A percentile compares a stretch with the other conserved stretches of the same genome.
Conservation (phyloP, 2,113 vertebrate species). For the Sminthopsis crassicaudata region DNA sequence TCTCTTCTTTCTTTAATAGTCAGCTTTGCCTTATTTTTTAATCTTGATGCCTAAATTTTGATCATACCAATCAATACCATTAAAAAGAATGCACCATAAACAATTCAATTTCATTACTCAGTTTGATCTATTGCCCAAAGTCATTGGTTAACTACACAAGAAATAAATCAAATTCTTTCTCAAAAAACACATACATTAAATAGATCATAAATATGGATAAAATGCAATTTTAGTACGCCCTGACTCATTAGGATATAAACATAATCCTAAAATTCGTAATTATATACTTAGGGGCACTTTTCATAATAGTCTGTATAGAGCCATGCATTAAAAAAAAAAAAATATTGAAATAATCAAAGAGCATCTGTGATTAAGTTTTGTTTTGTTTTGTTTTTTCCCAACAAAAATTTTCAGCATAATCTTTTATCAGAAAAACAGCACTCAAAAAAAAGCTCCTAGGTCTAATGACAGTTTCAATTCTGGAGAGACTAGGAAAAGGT, state of each 20-base stretch:
- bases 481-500: constrained; percentile 60
- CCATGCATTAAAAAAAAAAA: constrained; percentile 43
- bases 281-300: constrained; percentile 42
- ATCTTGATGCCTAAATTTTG: background rate
- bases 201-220: constrained; percentile 46
- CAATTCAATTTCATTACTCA: background rate
- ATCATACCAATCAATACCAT: constrained; percentile 22
- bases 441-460: constrained; percentile 66
- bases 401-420: constrained; percentile 44
- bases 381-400: background rate
- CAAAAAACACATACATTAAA: constrained; percentile 33
- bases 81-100: constrained; percentile 22
- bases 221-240: constrained; percentile 26
- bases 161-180: constrained; percentile 9
- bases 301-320: constrained; percentile 71
- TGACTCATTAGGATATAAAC: constrained; percentile 63
- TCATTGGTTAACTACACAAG: background rate
- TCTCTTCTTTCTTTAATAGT: background rate
- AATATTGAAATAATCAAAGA: constrained; percentile 68
- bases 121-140: background rate
- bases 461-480: constrained; percentile 72
- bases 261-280: constrained; percentile 65
- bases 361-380: constrained; percentile 71
- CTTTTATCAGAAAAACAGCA: constrained; percentile 50
- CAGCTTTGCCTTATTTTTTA: constrained; percentile 29